Evolutionary conservation across 2,797 vertebrate species (phyloP), one percentile per base, ranked within the genome.

Genomic region (Pelodytes ibericus): DNA sequence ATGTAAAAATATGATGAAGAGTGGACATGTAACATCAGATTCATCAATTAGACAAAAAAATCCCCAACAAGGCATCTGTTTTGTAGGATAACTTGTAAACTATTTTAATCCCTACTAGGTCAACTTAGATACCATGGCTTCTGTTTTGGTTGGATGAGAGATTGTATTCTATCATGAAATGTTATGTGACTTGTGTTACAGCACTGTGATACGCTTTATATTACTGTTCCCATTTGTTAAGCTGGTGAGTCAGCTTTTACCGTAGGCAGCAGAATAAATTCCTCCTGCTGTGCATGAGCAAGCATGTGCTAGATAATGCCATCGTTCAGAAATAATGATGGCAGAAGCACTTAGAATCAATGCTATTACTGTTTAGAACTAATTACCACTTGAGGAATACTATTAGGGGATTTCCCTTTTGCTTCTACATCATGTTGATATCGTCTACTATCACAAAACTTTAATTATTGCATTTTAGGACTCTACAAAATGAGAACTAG

Each of bases 311-410:
- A 51, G 53, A 78, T 51, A 53, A 39, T 65, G 16, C 56, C 61
- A 68, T 73, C 70, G 73, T 68, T 73, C 62, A 73, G 70, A 72
- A 79, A 68, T 72, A 79, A 79, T 68, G 75, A 78, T 56, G 62
- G 63, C 70, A 79, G 60, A 31, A 68, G 29, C 29, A 72, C 70
- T 78, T 67, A 72, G 41, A 79, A 61, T 79, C 64, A 31, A 51
- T 56, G 68, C 61, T 64, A 64, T 71, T 77, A 71, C 67, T 53
- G 36, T 47, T 71, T 71, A 77, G 29, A 61, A 72, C 62, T 79
- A 72, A 79, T 79, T 73, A 60, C 76, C 44, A 61, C 56, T 72
- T 72, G 63, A 66, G 29, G 33, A 72, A 61, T 60, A 72, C 41
- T 68, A 44, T 68, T 72, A 68, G 53, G 41, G 25, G 63, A 61